A percentile compares a stretch with the other conserved stretches of the same genome.
Evolutionary conservation across 1,140 invertebrate genomes (phyloP).

Genomic region (Drosophila cardini): DNA sequence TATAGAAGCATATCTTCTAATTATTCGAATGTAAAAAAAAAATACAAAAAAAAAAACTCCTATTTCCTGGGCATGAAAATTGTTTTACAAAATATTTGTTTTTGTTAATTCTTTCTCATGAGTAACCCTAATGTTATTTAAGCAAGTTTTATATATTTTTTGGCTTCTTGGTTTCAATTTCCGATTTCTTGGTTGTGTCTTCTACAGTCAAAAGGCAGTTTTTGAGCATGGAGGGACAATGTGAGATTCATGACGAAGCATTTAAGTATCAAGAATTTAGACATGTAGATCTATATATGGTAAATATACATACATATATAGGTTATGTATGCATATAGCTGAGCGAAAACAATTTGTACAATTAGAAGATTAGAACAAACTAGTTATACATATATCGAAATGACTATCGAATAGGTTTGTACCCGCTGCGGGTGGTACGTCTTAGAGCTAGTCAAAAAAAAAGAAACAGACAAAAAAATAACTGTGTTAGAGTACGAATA

Average conservation of each 20-base stretch:
- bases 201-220: slow-evolving; percentile 78
- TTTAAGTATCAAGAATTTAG: slow-evolving; percentile 20
- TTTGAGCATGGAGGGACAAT: slow-evolving; percentile 78
- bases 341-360: no score
- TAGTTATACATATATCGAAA: no score
- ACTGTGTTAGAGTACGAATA: slow-evolving; percentile 46
- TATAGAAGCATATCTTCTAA: slow-evolving; percentile 13
- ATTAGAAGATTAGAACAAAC: no score
- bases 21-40: slow-evolving; percentile 9
- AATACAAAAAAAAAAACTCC: slow-evolving; percentile 37
- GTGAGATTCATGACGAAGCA: slow-evolving; percentile 72
- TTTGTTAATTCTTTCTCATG: slow-evolving; percentile 30
- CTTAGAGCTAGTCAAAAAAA: slow-evolving; percentile 71
- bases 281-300: slow-evolving; percentile 6
- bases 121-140: slow-evolving; percentile 35
- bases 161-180: slow-evolving; percentile 34
- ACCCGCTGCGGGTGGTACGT: slow-evolving; percentile 48
- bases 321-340: slow-evolving; percentile 16
- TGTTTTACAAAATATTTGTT: slow-evolving; percentile 65
- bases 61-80: slow-evolving; percentile 52
- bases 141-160: slow-evolving; percentile 16
- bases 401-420: slow-evolving; percentile 2
- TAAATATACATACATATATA: slow-evolving; percentile 10
- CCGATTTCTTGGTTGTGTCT: slow-evolving; percentile 29
- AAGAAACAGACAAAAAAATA: not conserved